Base-by-base conservation (phyloP, 2,888 invertebrate species). In the Lepidochrysops patricia region DNA sequence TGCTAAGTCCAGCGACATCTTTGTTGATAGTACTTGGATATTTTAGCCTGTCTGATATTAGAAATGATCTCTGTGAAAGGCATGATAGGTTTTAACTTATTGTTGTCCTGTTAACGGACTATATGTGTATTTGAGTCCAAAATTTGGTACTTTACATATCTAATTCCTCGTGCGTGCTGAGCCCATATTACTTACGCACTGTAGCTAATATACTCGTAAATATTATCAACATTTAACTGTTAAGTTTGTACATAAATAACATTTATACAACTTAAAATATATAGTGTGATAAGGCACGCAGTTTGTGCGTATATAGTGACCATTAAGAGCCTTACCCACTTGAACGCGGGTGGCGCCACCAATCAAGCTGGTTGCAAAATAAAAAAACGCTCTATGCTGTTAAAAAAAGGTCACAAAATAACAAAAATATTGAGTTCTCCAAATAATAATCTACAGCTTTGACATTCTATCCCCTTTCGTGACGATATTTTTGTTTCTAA, bases 311-410 rank as follows among this genome's bases (percentile, higher is more conserved):
- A 54, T 57, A 61, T n/a, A 56, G 56, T 58, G 23, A 58, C 26
- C 52, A 34, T 27, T 15, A 65, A 60, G 49, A 52, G 68, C 70
- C 70, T 63, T 67, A 66, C 65, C 71, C 72, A 67, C 43, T 19
- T 2, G 6, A 19, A 9, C 9, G 7, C 15, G 2, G 7, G 7
- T 5, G 7, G 15, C 19, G 19, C 43, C 9, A 9, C 35, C 43
- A 29, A 1, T 5, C 1, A 9, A 9, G 29, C 9, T 29, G 29
- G 29, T 29, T n/a, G n/a, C n/a, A n/a, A n/a, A n/a, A n/a, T n/a
- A n/a, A n/a, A n/a, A n/a, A n/a, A n/a, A n/a, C n/a, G n/a, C n/a
- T n/a, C n/a, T n/a, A n/a, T n/a, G n/a, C n/a, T n/a, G n/a, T n/a
- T n/a, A n/a, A n/a, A n/a, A n/a, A n/a, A n/a, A n/a, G n/a, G n/a